A percentile compares a stretch with the other conserved stretches of the same genome.
phyloP scores from a whole-genome alignment of 1,140 invertebrate genomes.

The Danaus plexippus region DNA sequence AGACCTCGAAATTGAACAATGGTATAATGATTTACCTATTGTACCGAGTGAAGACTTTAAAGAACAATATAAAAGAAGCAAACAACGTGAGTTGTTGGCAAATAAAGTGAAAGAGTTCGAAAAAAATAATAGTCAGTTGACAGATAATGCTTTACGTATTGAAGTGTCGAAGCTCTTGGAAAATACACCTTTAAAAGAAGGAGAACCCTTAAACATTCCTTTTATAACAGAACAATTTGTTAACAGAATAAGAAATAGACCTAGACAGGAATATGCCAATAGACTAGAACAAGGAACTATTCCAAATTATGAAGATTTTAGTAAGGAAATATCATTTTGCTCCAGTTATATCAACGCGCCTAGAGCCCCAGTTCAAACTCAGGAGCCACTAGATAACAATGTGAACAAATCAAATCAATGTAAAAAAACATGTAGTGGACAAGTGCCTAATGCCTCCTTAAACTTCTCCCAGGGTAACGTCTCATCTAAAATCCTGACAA shows the following conservation, averaged over 20 bases:
- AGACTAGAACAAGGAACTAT: constrained; percentile 24
- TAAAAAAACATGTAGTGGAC: constrained; percentile 1
- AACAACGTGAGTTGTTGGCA: constrained; percentile 29
- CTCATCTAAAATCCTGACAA: background rate
- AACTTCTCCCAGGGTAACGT: background rate
- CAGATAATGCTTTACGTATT: constrained; percentile 24
- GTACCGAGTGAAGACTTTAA: constrained; percentile 18
- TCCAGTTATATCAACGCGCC: constrained; percentile 21
- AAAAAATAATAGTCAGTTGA: constrained; percentile 18
- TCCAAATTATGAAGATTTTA: constrained; percentile 27
- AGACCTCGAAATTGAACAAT: constrained; percentile 42
- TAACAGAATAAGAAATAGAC: constrained; percentile 36
- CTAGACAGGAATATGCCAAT: constrained; percentile 17
- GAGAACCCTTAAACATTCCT: constrained; percentile 28
- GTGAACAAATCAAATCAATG: constrained; percentile 4
- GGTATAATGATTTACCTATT: constrained; percentile 41
- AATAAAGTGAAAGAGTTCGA: constrained; percentile 37
- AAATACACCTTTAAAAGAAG: constrained; percentile 25
- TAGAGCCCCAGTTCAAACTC: background rate
- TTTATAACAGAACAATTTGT: constrained; percentile 37
- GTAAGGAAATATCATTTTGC: constrained; percentile 19
- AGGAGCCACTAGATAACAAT: constrained; percentile 1
- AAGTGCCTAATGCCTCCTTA: background rate
- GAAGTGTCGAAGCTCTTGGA: constrained; percentile 32
- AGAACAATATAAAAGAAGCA: constrained; percentile 28